Evolutionary conservation across 2,113 vertebrate genomes (phyloP).

Genomic region (Protobothrops mucrosquamatus): DNA sequence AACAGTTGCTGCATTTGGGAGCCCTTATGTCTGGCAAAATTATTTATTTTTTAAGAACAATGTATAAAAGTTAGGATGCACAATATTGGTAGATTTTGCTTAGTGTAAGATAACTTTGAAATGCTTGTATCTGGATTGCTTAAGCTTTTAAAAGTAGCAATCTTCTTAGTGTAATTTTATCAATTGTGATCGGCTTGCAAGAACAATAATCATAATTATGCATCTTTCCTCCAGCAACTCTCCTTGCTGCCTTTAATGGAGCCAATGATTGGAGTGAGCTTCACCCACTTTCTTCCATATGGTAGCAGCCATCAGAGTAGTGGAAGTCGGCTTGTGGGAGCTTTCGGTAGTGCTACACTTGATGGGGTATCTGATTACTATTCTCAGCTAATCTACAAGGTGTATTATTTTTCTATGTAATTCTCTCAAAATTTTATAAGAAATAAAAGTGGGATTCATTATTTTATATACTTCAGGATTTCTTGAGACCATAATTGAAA

Average conservation of each 20-base stretch:
- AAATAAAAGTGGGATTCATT: background rate
- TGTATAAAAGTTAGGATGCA: background rate
- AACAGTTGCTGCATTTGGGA: background rate
- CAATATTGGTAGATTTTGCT: background rate
- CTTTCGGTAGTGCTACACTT: slow-evolving; percentile 89
- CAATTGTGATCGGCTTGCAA: background rate
- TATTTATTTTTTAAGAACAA: slow-evolving; percentile 6
- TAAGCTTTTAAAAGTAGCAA: background rate
- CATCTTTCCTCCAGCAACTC: slow-evolving; percentile 78
- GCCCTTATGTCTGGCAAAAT: too few species aligned
- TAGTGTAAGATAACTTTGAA: background rate
- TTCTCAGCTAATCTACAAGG: slow-evolving; percentile 93
- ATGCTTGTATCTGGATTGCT: background rate
- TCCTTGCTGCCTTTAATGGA: slow-evolving; percentile 94
- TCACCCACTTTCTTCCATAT: slow-evolving; percentile 90
- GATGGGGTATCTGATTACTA: slow-evolving; percentile 94
- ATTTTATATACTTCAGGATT: background rate
- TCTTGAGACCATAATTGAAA: background rate
- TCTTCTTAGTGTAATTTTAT: background rate
- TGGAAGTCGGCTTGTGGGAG: slow-evolving; percentile 85
- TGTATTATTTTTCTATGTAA: slow-evolving; percentile 45
- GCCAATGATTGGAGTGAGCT: slow-evolving; percentile 88
- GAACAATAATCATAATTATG: slow-evolving; percentile 45
- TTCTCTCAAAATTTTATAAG: slow-evolving; percentile 4
- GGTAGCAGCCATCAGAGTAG: slow-evolving; percentile 84